These are phyloP conservation scores for Drosophila greeni DNA, from an alignment of 2,888 invertebrate species.

Conservation along the genomic window DNA sequence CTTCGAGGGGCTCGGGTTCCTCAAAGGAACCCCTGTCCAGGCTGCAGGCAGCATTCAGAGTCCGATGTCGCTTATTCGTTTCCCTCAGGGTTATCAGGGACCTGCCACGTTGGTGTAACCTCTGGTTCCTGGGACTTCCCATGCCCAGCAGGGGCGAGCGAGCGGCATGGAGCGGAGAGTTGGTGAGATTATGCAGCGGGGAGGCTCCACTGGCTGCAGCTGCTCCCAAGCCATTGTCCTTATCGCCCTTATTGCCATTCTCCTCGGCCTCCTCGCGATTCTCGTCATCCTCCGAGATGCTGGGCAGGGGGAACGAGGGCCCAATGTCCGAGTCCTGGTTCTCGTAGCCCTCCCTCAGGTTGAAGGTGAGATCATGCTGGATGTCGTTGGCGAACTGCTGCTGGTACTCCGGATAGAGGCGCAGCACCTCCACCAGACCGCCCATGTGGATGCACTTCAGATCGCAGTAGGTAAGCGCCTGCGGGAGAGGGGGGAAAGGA, in stretches of 20 bases:
- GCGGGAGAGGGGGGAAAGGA: slow-evolving; percentile 44
- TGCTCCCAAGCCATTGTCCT: slow-evolving; percentile 86
- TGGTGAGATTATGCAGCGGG: slow-evolving; percentile 75
- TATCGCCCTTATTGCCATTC: slow-evolving; percentile 96
- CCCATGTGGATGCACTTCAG: slow-evolving; percentile 95
- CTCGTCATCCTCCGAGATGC: slow-evolving; percentile 97
- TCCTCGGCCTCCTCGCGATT: slow-evolving; percentile 90
- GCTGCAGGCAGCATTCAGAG: slow-evolving; percentile 80
- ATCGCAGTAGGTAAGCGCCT: slow-evolving; percentile 97
- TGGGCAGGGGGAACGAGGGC: slow-evolving; percentile 85
- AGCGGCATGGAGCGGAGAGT: slow-evolving; percentile 59
- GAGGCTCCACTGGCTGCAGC: slow-evolving; percentile 84
- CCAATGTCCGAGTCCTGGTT: slow-evolving; percentile 83
- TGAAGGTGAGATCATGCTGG: slow-evolving; percentile 96
- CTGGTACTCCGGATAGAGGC: slow-evolving; percentile 95
- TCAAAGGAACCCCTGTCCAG: slow-evolving; percentile 77
- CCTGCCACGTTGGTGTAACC: slow-evolving; percentile 79
- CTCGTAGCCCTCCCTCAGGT: slow-evolving; percentile 94
- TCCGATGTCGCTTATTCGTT: slow-evolving; percentile 84
- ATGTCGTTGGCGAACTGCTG: slow-evolving; percentile 96
- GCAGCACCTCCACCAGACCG: slow-evolving; percentile 91
- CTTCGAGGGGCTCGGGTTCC: slow-evolving; percentile 55
- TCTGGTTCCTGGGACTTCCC: slow-evolving; percentile 73
- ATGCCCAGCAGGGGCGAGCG: slow-evolving; percentile 74
- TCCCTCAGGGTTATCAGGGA: slow-evolving; percentile 81